Evolutionary conservation across 2,797 vertebrate genomes (phyloP), one percentile per base, ranked within the genome.

Genomic region (Danio aesculapii): DNA sequence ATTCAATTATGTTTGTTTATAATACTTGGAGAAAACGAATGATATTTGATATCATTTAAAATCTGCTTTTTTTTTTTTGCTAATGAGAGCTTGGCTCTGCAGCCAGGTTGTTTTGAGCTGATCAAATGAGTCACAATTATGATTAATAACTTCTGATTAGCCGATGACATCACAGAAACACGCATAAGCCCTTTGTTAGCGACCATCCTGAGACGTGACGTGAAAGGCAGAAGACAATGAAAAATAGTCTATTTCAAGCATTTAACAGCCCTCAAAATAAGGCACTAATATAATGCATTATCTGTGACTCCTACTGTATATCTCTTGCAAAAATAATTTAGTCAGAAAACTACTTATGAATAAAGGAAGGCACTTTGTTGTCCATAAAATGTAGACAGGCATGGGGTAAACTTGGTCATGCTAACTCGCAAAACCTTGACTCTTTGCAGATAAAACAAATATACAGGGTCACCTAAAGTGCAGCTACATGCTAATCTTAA

Each of bases 311-410:
- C 30, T 30, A 30, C 30, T 16, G 4, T 17, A 53, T 9, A 14
- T 57, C 10, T 73, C 13, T 39, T 39, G 19, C 13, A 50, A 61
- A 52, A 74, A 74, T 49, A 39, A 47, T 61, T 59, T 59, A 61
- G 13, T 49, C 43, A 74, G 7, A 72, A 46, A 59, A 47, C 55
- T 47, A 8, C 19, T 75, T 5, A n/a, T n/a, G 21, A n/a, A 6
- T 62, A 44, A 21, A 50, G 6, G 19, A 74, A 62, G 52, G 52
- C 53, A 46, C 44, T 49, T 75, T 74, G 44, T 74, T 13, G 41
- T 8, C 14, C 14, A 12, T 41, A 7, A 75, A 75, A 46, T 49
- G 12, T 68, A 49, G 46, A 68, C 11, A 68, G 17, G 17, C 44
- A 61, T 16, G 19, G 57, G 44, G 17, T 49, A 16, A 50, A 63